Conservation (phyloP, 2,888 invertebrate genomes). For the Pyrochroa serraticornis region DNA sequence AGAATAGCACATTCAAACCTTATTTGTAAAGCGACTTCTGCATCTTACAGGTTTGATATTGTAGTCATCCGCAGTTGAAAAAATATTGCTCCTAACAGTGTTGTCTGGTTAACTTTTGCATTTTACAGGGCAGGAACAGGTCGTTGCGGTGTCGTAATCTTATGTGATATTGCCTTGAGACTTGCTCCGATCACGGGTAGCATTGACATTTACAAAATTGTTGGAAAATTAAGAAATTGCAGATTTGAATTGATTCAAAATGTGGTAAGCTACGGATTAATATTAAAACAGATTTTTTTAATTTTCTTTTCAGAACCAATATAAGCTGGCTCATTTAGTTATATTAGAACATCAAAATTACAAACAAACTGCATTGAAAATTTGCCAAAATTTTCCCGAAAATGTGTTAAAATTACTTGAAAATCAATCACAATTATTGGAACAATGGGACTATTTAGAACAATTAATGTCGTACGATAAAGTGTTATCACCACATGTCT, state of each 20-base stretch:
- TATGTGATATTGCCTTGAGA: slow-evolving; percentile 3
- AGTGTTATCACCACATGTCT: background rate
- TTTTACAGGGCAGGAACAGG: background rate
- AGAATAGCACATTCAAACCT: too few species aligned
- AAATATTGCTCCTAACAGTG: too few species aligned
- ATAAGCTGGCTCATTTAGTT: background rate
- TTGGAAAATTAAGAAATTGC: background rate
- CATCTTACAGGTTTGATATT: too few species aligned
- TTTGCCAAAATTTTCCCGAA: background rate
- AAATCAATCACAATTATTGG: background rate
- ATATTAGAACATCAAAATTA: background rate
- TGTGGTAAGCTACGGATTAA: background rate
- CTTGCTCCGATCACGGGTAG: background rate
- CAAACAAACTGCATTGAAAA: background rate
- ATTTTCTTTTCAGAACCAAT: background rate
- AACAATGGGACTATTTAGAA: slow-evolving; percentile 6
- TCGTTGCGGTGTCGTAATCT: background rate
- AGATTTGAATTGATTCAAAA: background rate
- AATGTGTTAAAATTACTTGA: background rate
- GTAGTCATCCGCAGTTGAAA: too few species aligned
- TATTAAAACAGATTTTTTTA: background rate
- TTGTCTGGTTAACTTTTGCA: background rate
- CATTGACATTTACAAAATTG: background rate
- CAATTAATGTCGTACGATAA: background rate
- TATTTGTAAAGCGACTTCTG: too few species aligned